These are phyloP conservation scores for Danaus plexippus DNA, from an alignment of 1,140 invertebrate genomes.

Conservation along the genomic window DNA sequence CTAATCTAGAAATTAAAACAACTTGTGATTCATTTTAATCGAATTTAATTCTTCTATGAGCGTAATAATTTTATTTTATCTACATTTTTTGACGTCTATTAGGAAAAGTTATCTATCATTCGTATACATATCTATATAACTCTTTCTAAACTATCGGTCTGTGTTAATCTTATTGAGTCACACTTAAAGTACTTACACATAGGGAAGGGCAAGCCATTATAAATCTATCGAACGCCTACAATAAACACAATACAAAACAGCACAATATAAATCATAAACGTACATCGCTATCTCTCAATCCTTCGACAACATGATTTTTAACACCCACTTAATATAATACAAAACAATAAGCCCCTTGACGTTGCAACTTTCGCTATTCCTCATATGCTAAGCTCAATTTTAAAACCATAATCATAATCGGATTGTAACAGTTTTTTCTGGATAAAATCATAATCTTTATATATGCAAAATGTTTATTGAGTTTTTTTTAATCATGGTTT, in stretches of 20 bases:
- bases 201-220: constrained; percentile 47
- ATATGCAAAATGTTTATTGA: too few species aligned
- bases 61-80: too few species aligned
- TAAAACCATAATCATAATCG: constrained; percentile 13
- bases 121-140: too few species aligned
- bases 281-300: constrained; percentile 58
- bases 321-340: constrained; percentile 61
- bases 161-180: constrained; percentile 30
- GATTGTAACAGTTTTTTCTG: neutral
- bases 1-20: too few species aligned
- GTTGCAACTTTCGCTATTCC: constrained; percentile 1
- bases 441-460: too few species aligned
- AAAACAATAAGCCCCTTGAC: constrained; percentile 43
- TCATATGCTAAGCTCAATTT: constrained; percentile 13
- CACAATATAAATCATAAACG: constrained; percentile 63
- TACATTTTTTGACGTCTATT: too few species aligned
- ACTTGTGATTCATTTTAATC: too few species aligned
- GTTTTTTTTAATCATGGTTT: neutral
- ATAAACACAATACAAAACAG: constrained; percentile 22
- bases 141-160: constrained; percentile 5
- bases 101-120: too few species aligned
- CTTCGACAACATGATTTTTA: constrained; percentile 62
- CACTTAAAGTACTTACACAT: constrained; percentile 41
- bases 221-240: constrained; percentile 61
- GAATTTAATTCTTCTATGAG: too few species aligned